Percentiles rank a stretch among this genome's conserved stretches.
Conservation (phyloP, 1,140 invertebrate genomes). For the Drosophila quadrilineata region DNA sequence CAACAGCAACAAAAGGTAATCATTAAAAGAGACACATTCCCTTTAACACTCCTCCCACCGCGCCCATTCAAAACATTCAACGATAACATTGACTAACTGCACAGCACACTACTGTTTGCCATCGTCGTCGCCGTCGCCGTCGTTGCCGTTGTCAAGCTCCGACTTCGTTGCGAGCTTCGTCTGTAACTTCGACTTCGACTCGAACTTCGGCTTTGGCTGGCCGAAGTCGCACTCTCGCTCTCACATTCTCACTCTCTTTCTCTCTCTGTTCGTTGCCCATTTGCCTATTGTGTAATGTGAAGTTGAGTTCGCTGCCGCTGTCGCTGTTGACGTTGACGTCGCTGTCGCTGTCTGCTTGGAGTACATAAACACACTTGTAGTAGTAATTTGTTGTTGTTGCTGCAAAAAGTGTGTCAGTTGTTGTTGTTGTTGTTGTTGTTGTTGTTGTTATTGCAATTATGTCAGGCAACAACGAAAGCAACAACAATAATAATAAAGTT, state of each 20-base stretch:
- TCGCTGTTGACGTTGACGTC: background rate
- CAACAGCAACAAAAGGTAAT: conserved; percentile 49
- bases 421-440: conserved; percentile 8
- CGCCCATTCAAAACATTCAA: no score
- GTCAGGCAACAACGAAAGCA: conserved; percentile 38
- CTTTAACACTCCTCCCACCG: no score
- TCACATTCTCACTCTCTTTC: background rate
- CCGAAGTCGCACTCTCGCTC: background rate
- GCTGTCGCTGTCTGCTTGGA: conserved; percentile 7
- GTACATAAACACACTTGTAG: conserved; percentile 62
- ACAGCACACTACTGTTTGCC: no score
- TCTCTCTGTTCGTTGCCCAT: background rate
- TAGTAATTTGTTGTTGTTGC: conserved; percentile 45
- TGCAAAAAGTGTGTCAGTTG: background rate
- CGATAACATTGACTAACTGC: no score
- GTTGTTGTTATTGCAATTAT: conserved; percentile 47
- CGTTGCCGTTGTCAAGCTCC: no score
- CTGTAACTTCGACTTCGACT: no score
- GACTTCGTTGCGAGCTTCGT: no score
- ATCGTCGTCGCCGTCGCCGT: no score
- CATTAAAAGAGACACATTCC: no score
- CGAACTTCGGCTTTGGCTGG: conserved; percentile 7
- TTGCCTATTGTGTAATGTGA: conserved; percentile 71
- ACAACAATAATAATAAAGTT: background rate
- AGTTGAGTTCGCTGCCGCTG: conserved; percentile 33